Conservation (phyloP, 2,888 invertebrate species). For the Lepidocyrtoides sp. region DNA sequence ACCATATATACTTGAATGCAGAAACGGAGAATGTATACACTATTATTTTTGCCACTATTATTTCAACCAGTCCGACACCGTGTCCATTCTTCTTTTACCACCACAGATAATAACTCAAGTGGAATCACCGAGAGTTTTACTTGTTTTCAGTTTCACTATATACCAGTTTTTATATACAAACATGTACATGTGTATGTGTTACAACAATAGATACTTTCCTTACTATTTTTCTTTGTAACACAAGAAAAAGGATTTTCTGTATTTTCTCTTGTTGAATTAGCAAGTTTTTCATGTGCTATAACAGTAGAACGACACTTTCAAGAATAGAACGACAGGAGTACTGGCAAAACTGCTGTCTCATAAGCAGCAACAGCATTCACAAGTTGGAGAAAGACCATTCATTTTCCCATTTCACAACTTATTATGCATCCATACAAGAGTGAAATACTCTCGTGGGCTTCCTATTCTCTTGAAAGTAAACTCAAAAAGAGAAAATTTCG, state of each 20-base stretch:
- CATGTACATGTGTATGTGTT: not conserved
- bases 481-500: slow-evolving; percentile 50
- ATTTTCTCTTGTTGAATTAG: slow-evolving; percentile 51
- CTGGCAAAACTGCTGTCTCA: not conserved
- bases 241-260: slow-evolving; percentile 6
- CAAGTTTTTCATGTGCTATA: slow-evolving; percentile 34
- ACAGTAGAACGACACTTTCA: no score
- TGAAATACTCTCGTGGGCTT: slow-evolving; percentile 17
- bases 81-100: slow-evolving; percentile 65
- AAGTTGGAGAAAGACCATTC: slow-evolving; percentile 46
- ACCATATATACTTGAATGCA: no score
- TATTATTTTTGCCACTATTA: not conserved
- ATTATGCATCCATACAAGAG: slow-evolving; percentile 51
- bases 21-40: no score
- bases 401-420: slow-evolving; percentile 76
- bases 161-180: not conserved
- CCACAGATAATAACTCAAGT: slow-evolving; percentile 71
- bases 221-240: not conserved
- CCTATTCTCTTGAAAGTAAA: not conserved
- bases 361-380: not conserved
- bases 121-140: slow-evolving; percentile 66
- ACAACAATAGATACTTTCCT: not conserved
- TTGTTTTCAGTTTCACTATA: not conserved
- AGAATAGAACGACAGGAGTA: not conserved
- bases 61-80: not conserved